Evolutionary conservation across 23 tunicate genomes (phyloP).

Genomic region (Ciona savignyi): DNA sequence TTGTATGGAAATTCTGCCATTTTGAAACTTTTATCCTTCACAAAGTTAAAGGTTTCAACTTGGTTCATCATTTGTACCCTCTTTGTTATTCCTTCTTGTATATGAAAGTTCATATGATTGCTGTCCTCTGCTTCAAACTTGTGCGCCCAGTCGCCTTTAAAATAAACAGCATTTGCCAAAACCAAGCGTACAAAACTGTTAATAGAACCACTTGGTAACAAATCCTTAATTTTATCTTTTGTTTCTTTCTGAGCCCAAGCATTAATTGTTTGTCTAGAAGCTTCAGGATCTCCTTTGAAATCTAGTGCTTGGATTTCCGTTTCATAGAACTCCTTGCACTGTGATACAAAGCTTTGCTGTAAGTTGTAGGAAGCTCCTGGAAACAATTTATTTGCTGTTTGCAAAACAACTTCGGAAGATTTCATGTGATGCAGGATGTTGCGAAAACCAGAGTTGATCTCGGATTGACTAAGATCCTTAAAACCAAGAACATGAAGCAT

Average conservation of each 20-base stretch:
- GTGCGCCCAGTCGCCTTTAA: constrained; percentile 72
- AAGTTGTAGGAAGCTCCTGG: background rate
- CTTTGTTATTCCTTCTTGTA: constrained; percentile 3
- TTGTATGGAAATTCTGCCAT: constrained; percentile 53
- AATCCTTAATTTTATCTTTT: constrained; percentile 44
- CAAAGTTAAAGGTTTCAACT: constrained; percentile 13
- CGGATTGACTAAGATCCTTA: background rate
- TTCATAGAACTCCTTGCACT: background rate
- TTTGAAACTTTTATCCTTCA: constrained; percentile 25
- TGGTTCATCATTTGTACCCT: constrained; percentile 62
- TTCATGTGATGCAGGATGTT: background rate
- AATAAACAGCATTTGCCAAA: constrained; percentile 70
- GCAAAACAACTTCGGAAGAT: constrained; percentile 4
- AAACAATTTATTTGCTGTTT: constrained; percentile 14
- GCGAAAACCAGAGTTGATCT: background rate
- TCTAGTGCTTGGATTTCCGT: background rate
- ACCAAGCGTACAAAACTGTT: constrained; percentile 34
- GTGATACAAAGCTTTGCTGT: background rate
- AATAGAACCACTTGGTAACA: constrained; percentile 48
- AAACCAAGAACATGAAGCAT: background rate
- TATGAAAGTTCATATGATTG: constrained; percentile 18
- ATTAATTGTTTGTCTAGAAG: constrained; percentile 38
- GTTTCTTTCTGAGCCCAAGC: constrained; percentile 57
- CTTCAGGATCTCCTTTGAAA: constrained; percentile 21
- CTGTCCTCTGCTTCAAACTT: constrained; percentile 31